Base-by-base conservation (phyloP, 2,113 vertebrate genomes). In the Notothenia coriiceps region DNA sequence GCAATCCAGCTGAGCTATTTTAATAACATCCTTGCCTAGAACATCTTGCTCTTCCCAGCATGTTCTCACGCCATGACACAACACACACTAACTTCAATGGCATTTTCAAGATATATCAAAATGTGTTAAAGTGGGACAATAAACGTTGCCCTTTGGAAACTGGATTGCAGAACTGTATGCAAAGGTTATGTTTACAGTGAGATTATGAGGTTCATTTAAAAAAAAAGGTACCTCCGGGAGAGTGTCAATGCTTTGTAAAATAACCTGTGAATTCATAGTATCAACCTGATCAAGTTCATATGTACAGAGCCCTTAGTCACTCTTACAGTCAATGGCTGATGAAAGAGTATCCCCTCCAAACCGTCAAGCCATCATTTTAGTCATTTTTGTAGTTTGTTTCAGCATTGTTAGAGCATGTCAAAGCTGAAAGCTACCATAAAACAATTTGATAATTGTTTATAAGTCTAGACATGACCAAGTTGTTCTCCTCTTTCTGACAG, bases 1-100 rank as follows among this genome's bases (percentile, higher is more conserved):
- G 68, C 50, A 77, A 69, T 69, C 57, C 60, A 64, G 54, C 62
- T 68, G 43, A 89, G 79, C 79, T 78, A 35, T 78, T 74, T 84
- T 81, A 80, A 90, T 89, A 18, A 76, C 43, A 71, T 25, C 22
- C 7, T 57, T 80, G 65, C 0, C 10, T 17, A 25, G 15, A 66
- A 1, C 6, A 6, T 14, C 2, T 33, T 52, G 10, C 40, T 74
- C 33, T n/a, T 63, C 56, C 18, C 43, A 29, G 20, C n/a, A 4
- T 15, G 10, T 71, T 90, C 85, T 80, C 83, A 83, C 60, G 17
- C 52, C 1, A 68, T 18, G 46, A 75, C 6, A 55, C 22, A 52
- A 77, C 29, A 61, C 51, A 49, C 40, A 35, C 20, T 13, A 56
- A 49, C 18, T 8, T 20, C 46, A 67, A 70, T 51, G 0, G 22